Evolutionary conservation across 2,797 vertebrate genomes (phyloP).

Genomic region (Sandelia bainsii): DNA sequence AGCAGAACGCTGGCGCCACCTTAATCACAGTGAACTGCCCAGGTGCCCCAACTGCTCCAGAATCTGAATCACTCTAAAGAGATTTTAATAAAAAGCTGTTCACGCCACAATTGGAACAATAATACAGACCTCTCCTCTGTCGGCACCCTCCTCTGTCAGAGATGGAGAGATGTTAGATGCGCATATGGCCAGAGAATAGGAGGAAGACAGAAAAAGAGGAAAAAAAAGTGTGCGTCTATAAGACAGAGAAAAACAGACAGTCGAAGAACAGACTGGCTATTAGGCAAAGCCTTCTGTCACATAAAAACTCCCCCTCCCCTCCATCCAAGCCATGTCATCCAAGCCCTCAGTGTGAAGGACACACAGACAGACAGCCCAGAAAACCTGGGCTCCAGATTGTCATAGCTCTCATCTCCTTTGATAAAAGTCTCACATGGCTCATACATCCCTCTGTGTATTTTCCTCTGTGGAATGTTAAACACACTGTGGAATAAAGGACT

Average conservation of each 20-base stretch:
- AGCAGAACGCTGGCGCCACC: conserved; percentile 67
- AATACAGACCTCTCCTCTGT: conserved; percentile 20
- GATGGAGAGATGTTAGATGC: conserved; percentile 45
- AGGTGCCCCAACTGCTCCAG: conserved; percentile 61
- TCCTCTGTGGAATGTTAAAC: conserved; percentile 56
- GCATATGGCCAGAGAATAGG: conserved; percentile 50
- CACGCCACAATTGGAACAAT: conserved; percentile 30
- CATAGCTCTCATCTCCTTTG: conserved; percentile 62
- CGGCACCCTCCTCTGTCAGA: conserved; percentile 24
- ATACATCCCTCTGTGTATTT: conserved; percentile 15
- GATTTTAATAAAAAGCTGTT: conserved; percentile 58
- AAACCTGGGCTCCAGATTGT: conserved; percentile 69
- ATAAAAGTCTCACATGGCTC: conserved; percentile 62
- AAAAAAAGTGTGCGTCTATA: conserved; percentile 11
- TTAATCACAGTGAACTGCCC: conserved; percentile 62
- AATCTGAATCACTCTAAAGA: conserved; percentile 50
- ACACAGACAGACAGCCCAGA: conserved; percentile 66
- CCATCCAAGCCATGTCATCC: conserved; percentile 63
- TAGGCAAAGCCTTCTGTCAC: conserved; percentile 79
- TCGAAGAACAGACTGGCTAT: conserved; percentile 75
- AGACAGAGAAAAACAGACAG: conserved; percentile 44
- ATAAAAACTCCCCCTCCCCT: conserved; percentile 56
- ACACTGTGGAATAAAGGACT: conserved; percentile 44
- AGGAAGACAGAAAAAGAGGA: conserved; percentile 8
- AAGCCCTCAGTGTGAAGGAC: conserved; percentile 75